These are phyloP conservation scores for Solenopsis invicta DNA, from an alignment of 1,140 invertebrate species.

Conservation along the genomic window DNA sequence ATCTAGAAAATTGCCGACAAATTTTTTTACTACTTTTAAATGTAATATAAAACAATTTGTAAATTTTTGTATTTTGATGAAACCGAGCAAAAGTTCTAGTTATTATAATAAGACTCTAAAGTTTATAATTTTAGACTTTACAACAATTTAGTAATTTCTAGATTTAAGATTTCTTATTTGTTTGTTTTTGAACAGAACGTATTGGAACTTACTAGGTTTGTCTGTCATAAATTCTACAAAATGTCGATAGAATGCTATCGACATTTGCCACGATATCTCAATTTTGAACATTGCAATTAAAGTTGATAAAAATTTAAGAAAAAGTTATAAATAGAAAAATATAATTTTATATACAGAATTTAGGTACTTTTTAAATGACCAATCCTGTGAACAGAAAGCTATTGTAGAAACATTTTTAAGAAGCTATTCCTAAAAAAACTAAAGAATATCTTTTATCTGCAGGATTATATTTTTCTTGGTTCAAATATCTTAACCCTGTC, in stretches of 20 bases:
- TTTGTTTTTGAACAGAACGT: no score
- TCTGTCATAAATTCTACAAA: background rate
- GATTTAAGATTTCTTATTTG: no score
- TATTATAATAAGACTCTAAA: no score
- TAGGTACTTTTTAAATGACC: background rate
- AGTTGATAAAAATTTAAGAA: background rate
- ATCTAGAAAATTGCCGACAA: no score
- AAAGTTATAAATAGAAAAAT: background rate
- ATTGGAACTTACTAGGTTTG: background rate
- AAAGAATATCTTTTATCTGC: background rate
- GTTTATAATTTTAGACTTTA: no score
- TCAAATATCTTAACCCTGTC: slow-evolving; percentile 13
- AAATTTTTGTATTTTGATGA: no score
- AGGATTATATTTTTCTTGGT: background rate
- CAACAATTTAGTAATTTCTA: no score
- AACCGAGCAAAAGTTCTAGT: no score
- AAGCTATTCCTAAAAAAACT: background rate
- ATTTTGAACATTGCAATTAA: background rate
- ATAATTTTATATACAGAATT: background rate
- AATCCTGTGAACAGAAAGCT: background rate
- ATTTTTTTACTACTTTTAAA: no score
- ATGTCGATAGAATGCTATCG: background rate
- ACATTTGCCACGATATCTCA: background rate
- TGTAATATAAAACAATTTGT: no score
- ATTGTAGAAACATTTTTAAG: background rate